Percentiles rank a stretch among this genome's conserved stretches.
These are phyloP conservation scores for Conus canariensis DNA, from an alignment of 2,888 invertebrate species.

Conservation along the genomic window DNA sequence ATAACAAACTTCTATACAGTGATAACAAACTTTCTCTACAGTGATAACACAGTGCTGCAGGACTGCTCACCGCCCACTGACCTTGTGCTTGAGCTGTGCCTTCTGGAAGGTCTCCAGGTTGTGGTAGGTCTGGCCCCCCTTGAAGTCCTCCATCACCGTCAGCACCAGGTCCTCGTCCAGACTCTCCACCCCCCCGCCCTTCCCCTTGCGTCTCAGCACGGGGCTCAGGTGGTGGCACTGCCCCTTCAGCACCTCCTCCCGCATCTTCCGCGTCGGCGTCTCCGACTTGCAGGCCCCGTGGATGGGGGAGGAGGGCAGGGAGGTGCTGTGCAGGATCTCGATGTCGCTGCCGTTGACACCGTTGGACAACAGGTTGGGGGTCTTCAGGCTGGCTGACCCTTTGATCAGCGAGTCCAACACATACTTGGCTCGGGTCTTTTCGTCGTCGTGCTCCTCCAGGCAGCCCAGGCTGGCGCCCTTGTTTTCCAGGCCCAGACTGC, in stretches of 20 bases:
- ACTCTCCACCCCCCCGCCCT: slow-evolving; percentile 53
- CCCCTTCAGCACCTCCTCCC: slow-evolving; percentile 65
- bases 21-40: neutral
- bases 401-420: slow-evolving; percentile 8
- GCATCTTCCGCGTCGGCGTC: slow-evolving; percentile 60
- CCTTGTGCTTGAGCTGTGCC: slow-evolving; percentile 76
- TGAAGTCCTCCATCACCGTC: slow-evolving; percentile 65
- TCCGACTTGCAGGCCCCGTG: slow-evolving; percentile 60
- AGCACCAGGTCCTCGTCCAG: slow-evolving; percentile 58
- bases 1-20: neutral
- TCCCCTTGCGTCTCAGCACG: slow-evolving; percentile 67
- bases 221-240: slow-evolving; percentile 73
- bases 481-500: neutral
- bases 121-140: slow-evolving; percentile 68
- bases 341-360: slow-evolving; percentile 40
- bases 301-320: slow-evolving; percentile 76
- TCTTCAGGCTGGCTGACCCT: neutral
- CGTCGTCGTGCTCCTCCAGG: neutral
- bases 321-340: slow-evolving; percentile 68
- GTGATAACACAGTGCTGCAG: no score
- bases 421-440: neutral
- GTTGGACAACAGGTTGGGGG: neutral
- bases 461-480: neutral
- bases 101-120: slow-evolving; percentile 77
- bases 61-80: slow-evolving; percentile 42